phyloP scores from a whole-genome alignment of 2,888 invertebrate genomes.

The Diarsia rubi region DNA sequence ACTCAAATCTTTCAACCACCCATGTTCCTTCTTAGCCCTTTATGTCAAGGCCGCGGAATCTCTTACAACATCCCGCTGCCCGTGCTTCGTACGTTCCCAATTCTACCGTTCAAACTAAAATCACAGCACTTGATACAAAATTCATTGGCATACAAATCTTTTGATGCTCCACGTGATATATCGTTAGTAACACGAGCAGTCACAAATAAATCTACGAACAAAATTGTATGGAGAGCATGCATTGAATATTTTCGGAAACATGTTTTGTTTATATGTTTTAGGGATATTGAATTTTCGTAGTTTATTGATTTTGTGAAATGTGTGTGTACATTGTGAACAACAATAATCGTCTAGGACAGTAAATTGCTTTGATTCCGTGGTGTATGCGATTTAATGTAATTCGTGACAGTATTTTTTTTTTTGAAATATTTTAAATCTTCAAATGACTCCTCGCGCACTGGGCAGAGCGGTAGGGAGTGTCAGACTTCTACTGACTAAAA shows the following conservation, averaged over 20 bases:
- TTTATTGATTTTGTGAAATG: slow-evolving; percentile 21
- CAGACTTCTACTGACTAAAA: too few relatives aligned
- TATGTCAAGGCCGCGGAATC: too few relatives aligned
- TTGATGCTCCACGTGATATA: slow-evolving; percentile 45
- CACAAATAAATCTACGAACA: slow-evolving; percentile 55
- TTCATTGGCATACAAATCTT: slow-evolving; percentile 45
- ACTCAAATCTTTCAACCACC: too few relatives aligned
- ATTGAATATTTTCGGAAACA: slow-evolving; percentile 43
- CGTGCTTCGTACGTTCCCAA: too few relatives aligned
- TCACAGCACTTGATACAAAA: slow-evolving; percentile 45
- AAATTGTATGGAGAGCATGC: slow-evolving; percentile 34
- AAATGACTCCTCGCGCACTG: too few relatives aligned
- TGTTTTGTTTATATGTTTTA: slow-evolving; percentile 33
- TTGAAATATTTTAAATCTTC: too few relatives aligned
- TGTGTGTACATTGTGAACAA: slow-evolving; percentile 2
- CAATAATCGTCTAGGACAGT: background rate
- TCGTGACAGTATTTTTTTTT: too few relatives aligned
- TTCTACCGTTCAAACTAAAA: slow-evolving; percentile 8
- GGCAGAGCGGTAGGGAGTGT: too few relatives aligned
- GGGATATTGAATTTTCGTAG: slow-evolving; percentile 43
- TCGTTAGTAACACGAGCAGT: slow-evolving; percentile 47
- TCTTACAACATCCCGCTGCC: too few relatives aligned
- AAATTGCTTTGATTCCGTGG: slow-evolving; percentile 12
- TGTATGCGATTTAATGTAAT: background rate
- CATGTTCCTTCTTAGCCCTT: too few relatives aligned